Percentiles rank a stretch among this genome's conserved stretches.
Conservation (phyloP, 2,888 invertebrate species). For the Drosophila robusta region DNA sequence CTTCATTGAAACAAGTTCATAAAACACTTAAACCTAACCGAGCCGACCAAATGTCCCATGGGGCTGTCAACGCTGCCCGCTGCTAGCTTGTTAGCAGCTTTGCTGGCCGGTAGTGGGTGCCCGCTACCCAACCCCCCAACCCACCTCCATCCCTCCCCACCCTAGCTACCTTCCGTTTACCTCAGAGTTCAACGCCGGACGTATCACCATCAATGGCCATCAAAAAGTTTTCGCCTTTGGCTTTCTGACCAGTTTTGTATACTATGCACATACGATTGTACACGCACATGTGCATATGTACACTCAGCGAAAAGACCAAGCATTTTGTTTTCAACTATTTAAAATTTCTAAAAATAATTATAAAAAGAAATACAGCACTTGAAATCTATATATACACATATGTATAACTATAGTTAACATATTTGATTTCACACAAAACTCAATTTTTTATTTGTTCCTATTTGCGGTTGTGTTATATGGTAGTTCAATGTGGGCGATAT, state of each 20-base stretch:
- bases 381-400: too few relatives aligned
- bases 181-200: conserved; percentile 54
- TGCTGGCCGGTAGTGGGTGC: conserved; percentile 13
- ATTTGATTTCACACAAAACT: too few relatives aligned
- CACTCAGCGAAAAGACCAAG: background rate
- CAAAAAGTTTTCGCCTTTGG: conserved; percentile 67
- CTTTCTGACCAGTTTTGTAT: conserved; percentile 48
- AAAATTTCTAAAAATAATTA: too few relatives aligned
- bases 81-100: conserved; percentile 74
- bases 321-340: too few relatives aligned
- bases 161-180: conserved; percentile 23
- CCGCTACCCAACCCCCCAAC: background rate
- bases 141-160: background rate
- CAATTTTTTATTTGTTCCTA: too few relatives aligned
- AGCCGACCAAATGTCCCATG: conserved; percentile 69
- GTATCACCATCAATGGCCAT: conserved; percentile 71
- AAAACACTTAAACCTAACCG: conserved; percentile 81
- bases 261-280: conserved; percentile 8
- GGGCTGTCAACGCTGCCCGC: conserved; percentile 59
- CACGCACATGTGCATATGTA: background rate
- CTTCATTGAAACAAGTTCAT: conserved; percentile 82
- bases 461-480: too few relatives aligned
- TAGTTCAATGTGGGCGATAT: too few relatives aligned
- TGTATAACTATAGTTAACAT: too few relatives aligned
- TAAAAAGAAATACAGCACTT: too few relatives aligned